Base-by-base conservation (phyloP, 2,797 vertebrate genomes). In the Fundulus diaphanus region DNA sequence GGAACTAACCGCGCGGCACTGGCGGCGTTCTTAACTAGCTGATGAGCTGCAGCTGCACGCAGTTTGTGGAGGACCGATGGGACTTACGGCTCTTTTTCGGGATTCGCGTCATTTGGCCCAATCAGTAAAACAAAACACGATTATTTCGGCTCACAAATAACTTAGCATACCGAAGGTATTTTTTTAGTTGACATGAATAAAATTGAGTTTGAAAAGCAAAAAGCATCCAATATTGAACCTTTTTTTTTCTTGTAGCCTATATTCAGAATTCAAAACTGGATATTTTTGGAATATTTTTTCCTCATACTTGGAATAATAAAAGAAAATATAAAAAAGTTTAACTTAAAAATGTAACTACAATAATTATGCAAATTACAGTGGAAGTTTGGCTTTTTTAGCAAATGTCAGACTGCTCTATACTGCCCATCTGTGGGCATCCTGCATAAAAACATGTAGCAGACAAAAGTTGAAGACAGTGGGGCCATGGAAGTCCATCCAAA, bases 21-120 rank as follows among this genome's bases (percentile, higher is more conserved):
- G 89, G 79, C 81, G 9, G 29, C 18, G 9, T 27, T 5, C 22
- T 63, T 70, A 59, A 66, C 7, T 27, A 65, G 49, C 51, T 89
- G 70, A 93, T 90, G 86, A 65, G 79, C 66, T 76, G 74, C 92
- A 93, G 88, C 85, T 92, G 92, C 54, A 78, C 4, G 2, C 20
- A n/a, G n/a, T 12, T 9, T 24, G 20, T 13, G 18, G 7, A 29
- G 12, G 37, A n/a, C n/a, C n/a, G n/a, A n/a, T 42, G 42, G 42
- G 3, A 42, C 29, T 33, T 22, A 18, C 18, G 20, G 35, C 18
- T 35, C 18, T 57, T 31, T 57, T 18, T 31, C 27, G 18, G 29
- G n/a, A 57, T 27, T 15, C 56, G 56, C 56, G 3, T 57, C 27
- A 15, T 57, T 57, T 31, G 56, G 4, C 7, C 7, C 7, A 29